Evolutionary conservation across 2,888 invertebrate genomes (phyloP), one percentile per base, ranked within the genome.

Genomic region (Camponotus fellah): DNA sequence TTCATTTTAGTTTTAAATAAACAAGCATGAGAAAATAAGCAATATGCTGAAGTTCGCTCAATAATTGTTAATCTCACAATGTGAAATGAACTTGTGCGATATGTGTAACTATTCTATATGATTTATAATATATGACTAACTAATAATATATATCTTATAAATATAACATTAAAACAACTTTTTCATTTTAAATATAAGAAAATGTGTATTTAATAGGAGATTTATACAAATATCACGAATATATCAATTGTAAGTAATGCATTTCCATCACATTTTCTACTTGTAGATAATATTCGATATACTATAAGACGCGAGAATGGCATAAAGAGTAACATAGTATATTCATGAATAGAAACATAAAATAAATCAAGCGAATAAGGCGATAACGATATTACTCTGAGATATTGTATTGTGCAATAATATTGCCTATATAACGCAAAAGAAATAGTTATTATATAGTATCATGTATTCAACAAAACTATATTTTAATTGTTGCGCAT

Each of bases 281-380:
- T 53, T 17, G 14, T 66, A 34, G 58, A 32, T 32, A 65, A 34
- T 12, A 58, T 46, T 40, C 74, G 14, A 64, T 64, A 64, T 12
- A 74, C 8, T 32, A 46, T 14, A 58, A 49, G n/a, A 49, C 60
- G 4, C 21, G 21, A 46, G 12, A 72, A 49, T 72, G 21, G 10
- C n/a, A 34, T 34, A 34, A 49, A 72, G 12, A n/a, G 3, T 21
- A 34, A 10, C 21, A 34, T 17, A 14, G 12, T 32, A 26, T 79
- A 71, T 58, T 14, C 49, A 58, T 34, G 46, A 21, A 80, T 49
- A 17, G 56, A 9, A 66, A 53, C 72, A 80, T 91, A 88, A 91
- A 91, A 86, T 91, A 90, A 91, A 90, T 91, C 91, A 89, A 86
- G 86, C 86, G 91, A 86, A 86, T 83, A 86, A 81, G 75, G 83